Evolutionary conservation across 2,797 vertebrate species (phyloP).

Genomic region (Arvicola amphibius): DNA sequence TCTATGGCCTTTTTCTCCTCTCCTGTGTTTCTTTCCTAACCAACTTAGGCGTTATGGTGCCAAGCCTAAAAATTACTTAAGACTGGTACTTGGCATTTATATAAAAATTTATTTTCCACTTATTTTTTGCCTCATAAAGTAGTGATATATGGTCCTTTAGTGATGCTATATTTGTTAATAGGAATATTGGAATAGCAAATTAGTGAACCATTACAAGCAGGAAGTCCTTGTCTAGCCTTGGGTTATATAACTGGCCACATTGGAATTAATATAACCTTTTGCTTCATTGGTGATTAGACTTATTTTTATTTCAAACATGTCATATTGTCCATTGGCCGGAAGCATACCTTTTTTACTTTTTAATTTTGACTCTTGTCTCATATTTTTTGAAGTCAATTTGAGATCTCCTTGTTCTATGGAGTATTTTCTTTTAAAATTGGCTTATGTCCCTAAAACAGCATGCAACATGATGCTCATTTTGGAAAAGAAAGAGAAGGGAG

Average conservation of each 20-base stretch:
- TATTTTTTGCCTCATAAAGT: conserved; percentile 20
- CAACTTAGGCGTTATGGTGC: neutral
- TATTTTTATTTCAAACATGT: neutral
- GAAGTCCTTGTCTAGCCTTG: conserved; percentile 34
- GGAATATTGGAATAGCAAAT: conserved; percentile 17
- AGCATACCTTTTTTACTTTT: neutral
- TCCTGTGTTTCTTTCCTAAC: neutral
- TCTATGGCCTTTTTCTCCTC: conserved; percentile 7
- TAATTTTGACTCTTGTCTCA: conserved; percentile 54
- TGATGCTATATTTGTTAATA: conserved; percentile 37
- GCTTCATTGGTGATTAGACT: conserved; percentile 17
- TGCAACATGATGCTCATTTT: conserved; percentile 74
- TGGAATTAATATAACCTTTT: conserved; percentile 52
- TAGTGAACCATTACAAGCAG: conserved; percentile 1
- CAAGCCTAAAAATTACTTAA: conserved; percentile 44
- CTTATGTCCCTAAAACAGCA: conserved; percentile 63
- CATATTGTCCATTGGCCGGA: too few species aligned
- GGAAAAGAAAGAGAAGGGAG: neutral
- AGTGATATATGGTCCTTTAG: neutral
- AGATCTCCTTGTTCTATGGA: conserved; percentile 40
- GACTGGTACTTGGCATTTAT: conserved; percentile 22
- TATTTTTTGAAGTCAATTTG: conserved; percentile 61
- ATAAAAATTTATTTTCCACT: neutral
- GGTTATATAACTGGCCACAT: neutral
- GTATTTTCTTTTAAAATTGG: conserved; percentile 66